Percentiles rank a stretch among this genome's conserved stretches.
phyloP scores from a whole-genome alignment of 2,113 vertebrate species.

The Myanophis thanlyinensis region DNA sequence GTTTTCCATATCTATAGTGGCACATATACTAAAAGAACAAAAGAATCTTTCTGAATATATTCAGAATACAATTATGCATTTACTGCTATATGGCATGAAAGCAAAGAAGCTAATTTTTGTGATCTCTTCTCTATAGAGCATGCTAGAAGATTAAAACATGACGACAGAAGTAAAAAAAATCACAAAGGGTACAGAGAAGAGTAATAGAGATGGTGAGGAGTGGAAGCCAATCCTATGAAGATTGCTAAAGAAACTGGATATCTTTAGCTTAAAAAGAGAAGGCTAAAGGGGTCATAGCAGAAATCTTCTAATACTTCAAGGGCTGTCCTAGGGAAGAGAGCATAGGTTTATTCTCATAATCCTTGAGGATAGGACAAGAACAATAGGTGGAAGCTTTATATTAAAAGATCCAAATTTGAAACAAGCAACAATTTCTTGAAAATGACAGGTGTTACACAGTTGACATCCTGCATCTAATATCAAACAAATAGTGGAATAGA shows the following conservation, averaged over 20 bases:
- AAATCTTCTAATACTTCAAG: background rate
- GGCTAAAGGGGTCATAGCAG: background rate
- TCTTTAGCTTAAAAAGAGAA: background rate
- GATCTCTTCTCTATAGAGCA: background rate
- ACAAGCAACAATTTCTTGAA: background rate
- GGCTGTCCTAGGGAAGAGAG: background rate
- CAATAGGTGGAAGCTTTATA: background rate
- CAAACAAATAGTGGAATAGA: background rate
- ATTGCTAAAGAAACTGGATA: background rate
- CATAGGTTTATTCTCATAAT: background rate
- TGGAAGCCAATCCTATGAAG: background rate
- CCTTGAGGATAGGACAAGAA: background rate
- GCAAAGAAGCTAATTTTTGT: constrained; percentile 10
- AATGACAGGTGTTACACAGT: background rate
- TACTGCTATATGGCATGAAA: constrained; percentile 4
- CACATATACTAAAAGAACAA: constrained; percentile 9
- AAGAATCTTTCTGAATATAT: background rate
- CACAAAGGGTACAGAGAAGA: background rate
- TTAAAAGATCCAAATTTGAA: background rate
- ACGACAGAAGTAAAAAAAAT: constrained; percentile 5
- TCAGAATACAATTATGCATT: background rate
- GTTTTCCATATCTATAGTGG: background rate
- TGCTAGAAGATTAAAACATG: background rate
- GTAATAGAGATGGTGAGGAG: background rate
- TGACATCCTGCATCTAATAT: background rate